Evolutionary conservation across 2,797 vertebrate species (phyloP).

Genomic region (Melanotaenia pygmaea): DNA sequence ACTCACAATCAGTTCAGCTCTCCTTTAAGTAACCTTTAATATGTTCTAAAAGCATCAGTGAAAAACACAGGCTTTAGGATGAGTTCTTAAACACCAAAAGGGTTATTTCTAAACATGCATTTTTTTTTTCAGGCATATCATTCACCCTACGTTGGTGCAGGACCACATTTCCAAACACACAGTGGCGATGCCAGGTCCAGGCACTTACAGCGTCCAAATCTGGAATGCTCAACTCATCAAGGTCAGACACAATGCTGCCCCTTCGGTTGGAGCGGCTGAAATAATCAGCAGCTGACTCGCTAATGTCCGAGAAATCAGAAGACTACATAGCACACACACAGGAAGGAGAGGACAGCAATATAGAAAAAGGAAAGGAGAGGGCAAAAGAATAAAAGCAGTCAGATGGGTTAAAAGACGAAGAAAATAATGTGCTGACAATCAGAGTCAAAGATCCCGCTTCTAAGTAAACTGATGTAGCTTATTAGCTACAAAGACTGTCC

Average conservation of each 20-base stretch:
- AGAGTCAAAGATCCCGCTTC: neutral
- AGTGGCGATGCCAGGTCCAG: constrained; percentile 1
- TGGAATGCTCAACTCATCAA: constrained; percentile 89
- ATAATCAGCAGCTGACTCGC: constrained; percentile 95
- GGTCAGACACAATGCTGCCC: constrained; percentile 93
- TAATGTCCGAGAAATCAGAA: constrained; percentile 90
- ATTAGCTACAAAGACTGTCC: constrained; percentile 6
- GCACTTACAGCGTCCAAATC: constrained; percentile 91
- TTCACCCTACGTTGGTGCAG: constrained; percentile 15
- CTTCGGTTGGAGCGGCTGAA: constrained; percentile 93
- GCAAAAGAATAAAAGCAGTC: constrained; percentile 1
- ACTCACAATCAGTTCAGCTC: constrained; percentile 7
- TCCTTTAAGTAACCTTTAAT: neutral
- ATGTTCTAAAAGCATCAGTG: neutral
- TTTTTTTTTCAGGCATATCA: constrained; percentile 10
- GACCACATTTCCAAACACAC: constrained; percentile 45
- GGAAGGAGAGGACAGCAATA: constrained; percentile 24
- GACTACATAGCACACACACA: constrained; percentile 76
- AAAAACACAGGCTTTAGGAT: constrained; percentile 19
- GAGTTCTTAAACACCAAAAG: constrained; percentile 19
- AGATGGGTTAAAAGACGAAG: constrained; percentile 17
- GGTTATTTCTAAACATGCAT: constrained; percentile 46
- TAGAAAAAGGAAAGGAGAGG: constrained; percentile 42
- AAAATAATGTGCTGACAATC: constrained; percentile 5
- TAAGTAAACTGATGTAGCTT: neutral